Evolutionary conservation across 2,888 invertebrate species (phyloP), one percentile per base, ranked within the genome.

Genomic region (Andricus curvator): DNA sequence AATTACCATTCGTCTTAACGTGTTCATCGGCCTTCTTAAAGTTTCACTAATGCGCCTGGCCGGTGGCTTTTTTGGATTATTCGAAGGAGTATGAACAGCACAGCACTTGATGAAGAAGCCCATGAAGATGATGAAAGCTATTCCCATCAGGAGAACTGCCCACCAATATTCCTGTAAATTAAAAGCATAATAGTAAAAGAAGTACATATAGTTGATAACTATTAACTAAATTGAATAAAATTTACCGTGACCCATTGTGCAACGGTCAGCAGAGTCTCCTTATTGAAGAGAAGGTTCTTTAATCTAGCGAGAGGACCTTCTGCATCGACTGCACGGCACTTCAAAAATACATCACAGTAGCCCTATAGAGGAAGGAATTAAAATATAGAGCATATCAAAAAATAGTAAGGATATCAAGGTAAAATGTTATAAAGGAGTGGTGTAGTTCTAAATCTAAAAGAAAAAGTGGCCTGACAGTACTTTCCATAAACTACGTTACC

Each of bases 321-420:
- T 0, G 99, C 99, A 94, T 99, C 99, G 33, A 99, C 99, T 0
- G 98, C 98, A 86, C 99, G 96, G 93, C 99, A 99, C 93, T 99
- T 99, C 78, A 98, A 96, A 94, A 99, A 99, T 85, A 99, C 99
- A 94, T 99, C 99, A 94, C 99, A 99, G 93, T 99, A 99, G 78
- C 99, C 99, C 96, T 97, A 93, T 1, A 60, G 25, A 25, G 44
- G n/a, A 29, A 37, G 33, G 9, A 5, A 60, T 67, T 29, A 37
- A 37, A 68, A 60, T 77, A 11, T 51, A 37, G 48, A 51, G 9
- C 22, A 29, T 2, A 20, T 33, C 44, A 20, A 29, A 70, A 48
- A 56, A 11, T 13, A 70, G 29, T 68, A 44, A 11, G 37, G 66
- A 67, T 17, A 0, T 17, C 1, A 48, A 48, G 48, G 25, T 25